Evolutionary conservation across 2,797 vertebrate species (phyloP), one percentile per base, ranked within the genome.

Genomic region (Hyperoplus lanceolatus): DNA sequence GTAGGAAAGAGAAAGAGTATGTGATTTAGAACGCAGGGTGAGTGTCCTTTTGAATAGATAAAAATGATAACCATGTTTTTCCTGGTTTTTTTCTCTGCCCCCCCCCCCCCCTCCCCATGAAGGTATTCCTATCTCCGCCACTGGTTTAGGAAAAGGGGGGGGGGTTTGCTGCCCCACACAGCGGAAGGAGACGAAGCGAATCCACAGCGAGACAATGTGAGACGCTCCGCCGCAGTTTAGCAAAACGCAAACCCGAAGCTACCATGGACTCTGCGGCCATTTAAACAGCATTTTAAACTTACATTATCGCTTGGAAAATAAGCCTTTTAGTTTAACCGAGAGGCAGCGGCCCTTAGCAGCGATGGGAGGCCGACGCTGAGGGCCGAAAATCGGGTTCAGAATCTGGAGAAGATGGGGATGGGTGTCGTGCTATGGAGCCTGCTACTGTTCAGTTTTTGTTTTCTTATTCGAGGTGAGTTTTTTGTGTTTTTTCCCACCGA

Each of bases 401-500:
- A 82, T 69, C 75, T 75, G 86, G 83, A 88, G 91, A 83, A 97
- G 29, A 29, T 29, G 29, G 29, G 96, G 94, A 99, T 98, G 97
- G 96, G 96, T 88, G 96, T 96, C 95, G 95, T 70, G 89, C 94
- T 98, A 91, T 96, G 96, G 95, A 97, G 91, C 88, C 95, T 98
- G 89, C 92, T 97, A 92, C 95, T 96, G 90, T 96, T 91, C 91
- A 95, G 91, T 90, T 96, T 97, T 80, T 96, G 96, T 89, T 93
- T 92, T 83, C 94, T 97, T 76, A 79, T 96, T 83, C 94, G 94
- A 94, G 97, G 97, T 97, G 90, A 96, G 96, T 90, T 82, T 29
- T 29, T 29, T 29, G 29, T 29, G 29, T 29, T 29, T 29, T 29
- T 29, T 29, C 29, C 29, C 29, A 29, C 29, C 29, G 29, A 29